Conservation (phyloP, 2,888 invertebrate species). For the Agrenia bidenticulata region DNA sequence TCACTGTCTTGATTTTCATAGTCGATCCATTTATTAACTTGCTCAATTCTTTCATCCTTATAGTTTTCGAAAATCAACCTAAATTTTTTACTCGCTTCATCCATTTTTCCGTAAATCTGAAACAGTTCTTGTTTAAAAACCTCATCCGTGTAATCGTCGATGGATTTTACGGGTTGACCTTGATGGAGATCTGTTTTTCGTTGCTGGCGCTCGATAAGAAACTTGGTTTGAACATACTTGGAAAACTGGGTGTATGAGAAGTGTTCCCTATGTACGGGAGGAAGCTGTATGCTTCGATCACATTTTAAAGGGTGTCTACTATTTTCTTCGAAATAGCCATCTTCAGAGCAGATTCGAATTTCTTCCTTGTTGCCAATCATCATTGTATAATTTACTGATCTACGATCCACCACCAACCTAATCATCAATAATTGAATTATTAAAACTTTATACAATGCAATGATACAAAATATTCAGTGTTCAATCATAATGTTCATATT, state of each 20-base stretch:
- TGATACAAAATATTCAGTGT: too few relatives aligned
- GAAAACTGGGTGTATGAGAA: constrained; percentile 17
- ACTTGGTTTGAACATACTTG: constrained; percentile 18
- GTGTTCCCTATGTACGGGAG: not conserved
- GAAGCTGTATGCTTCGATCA: not conserved
- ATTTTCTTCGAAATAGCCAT: not conserved
- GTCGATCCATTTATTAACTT: constrained; percentile 20
- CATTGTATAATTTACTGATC: not conserved
- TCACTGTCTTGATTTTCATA: not conserved
- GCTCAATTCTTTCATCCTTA: constrained; percentile 26
- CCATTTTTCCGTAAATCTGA: constrained; percentile 25
- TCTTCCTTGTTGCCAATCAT: not conserved
- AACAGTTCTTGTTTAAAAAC: constrained; percentile 19
- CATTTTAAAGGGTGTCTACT: constrained; percentile 12
- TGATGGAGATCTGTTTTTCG: not conserved
- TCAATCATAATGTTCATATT: too few relatives aligned
- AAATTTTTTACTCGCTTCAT: constrained; percentile 15
- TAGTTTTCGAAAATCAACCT: constrained; percentile 22
- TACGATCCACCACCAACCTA: too few relatives aligned
- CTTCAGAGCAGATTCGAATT: not conserved
- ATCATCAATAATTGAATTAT: too few relatives aligned
- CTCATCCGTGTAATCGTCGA: constrained; percentile 26
- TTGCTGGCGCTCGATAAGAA: constrained; percentile 1
- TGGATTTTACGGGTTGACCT: not conserved
- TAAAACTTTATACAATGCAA: too few relatives aligned